Base-by-base conservation (phyloP, 1,140 invertebrate species). In the Drosophila sp. region DNA sequence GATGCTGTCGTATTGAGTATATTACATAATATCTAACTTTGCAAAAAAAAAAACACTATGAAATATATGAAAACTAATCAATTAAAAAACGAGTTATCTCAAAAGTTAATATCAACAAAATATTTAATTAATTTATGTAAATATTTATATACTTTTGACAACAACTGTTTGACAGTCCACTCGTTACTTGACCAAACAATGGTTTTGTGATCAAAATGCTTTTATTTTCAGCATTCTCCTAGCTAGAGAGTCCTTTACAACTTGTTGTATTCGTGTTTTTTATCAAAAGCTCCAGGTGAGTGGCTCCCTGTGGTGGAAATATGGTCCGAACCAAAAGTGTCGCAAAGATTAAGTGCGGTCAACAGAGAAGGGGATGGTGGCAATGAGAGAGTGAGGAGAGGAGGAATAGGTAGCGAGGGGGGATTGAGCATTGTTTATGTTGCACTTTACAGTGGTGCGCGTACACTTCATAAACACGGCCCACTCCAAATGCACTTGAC, bases 341-440 rank as follows among this genome's bases (percentile, higher is more conserved):
- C 64, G 62, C 81, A 78, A 84, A 86, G 81, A 84, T 80, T 80
- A 86, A 86, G 69, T 80, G 81, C 74, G 69, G 64, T 54, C 51
- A 69, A 69, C 45, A 72, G 36, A n/a, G n/a, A 38, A 38, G 11
- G 36, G 11, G 3, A 36, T 8, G n/a, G 36, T 25, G 13, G 29
- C 7, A 14, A 18, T 14, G 45, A 21, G 8, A 57, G 3, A 29
- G 8, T 1, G n/a, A 4, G 7, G 7, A 36, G 7, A 4, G 34
- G 34, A 36, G 4, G 7, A 18, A 16, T 14, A 16, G 13, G 9
- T 21, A 8, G 40, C 66, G 38, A 43, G 25, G 54, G 0, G 51
- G 40, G 36, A 38, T 58, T 64, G 67, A 56, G 71, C 69, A 78
- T 86, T 78, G 82, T 87, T 86, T 86, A 87, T 87, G 82, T 76